Percentiles rank a stretch among this genome's conserved stretches.
phyloP scores from a whole-genome alignment of 2,888 invertebrate species.

The Teleiodes luculella region DNA sequence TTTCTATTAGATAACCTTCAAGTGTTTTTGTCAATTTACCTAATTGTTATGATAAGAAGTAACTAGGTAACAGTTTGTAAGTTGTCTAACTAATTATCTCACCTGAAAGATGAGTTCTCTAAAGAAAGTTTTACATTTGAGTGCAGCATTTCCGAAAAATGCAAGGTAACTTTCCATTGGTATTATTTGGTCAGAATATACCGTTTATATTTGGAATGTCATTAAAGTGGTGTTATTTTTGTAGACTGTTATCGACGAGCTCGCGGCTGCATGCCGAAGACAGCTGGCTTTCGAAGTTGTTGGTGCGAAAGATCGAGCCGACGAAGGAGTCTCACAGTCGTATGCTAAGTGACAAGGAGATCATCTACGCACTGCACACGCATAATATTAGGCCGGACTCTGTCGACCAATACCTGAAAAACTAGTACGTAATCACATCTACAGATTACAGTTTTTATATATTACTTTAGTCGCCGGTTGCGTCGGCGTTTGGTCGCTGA shows the following conservation, averaged over 20 bases:
- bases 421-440: slow-evolving; percentile 86
- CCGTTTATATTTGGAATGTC: slow-evolving; percentile 42
- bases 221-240: slow-evolving; percentile 44
- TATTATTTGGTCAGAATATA: slow-evolving; percentile 16
- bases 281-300: slow-evolving; percentile 92
- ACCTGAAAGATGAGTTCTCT: slow-evolving; percentile 59
- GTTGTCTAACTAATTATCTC: slow-evolving; percentile 32
- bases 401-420: slow-evolving; percentile 90
- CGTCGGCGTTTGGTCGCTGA: slow-evolving; percentile 20
- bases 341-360: slow-evolving; percentile 97
- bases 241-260: slow-evolving; percentile 63
- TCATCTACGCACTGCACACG: slow-evolving; percentile 96
- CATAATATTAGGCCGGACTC: slow-evolving; percentile 96
- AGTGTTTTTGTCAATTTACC: slow-evolving; percentile 70
- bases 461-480: no score
- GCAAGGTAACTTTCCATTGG: slow-evolving; percentile 47
- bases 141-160: slow-evolving; percentile 56
- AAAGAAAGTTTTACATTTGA: slow-evolving; percentile 54
- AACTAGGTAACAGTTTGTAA: slow-evolving; percentile 32
- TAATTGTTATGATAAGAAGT: slow-evolving; percentile 55
- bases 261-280: slow-evolving; percentile 73
- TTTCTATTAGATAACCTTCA: slow-evolving; percentile 71
- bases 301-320: slow-evolving; percentile 94
- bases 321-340: slow-evolving; percentile 98
- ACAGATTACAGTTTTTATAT: neutral